Conservation (phyloP, 2,888 invertebrate genomes). For the Lepidocyrtoides sp. region DNA sequence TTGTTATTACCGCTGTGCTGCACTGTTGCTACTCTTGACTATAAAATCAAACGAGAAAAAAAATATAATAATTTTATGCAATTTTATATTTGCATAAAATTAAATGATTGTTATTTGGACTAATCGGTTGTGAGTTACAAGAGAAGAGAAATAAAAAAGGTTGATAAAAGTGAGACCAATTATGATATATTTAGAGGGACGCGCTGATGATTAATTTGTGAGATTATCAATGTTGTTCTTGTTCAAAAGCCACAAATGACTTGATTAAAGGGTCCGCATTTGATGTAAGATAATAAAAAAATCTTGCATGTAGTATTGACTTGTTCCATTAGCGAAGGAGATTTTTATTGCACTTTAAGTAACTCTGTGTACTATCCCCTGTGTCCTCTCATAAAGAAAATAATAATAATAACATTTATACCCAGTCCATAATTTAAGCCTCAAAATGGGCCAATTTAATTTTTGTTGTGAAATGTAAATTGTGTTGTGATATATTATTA, state of each 20-base stretch:
- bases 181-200: conserved; percentile 52
- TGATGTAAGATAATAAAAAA: background rate
- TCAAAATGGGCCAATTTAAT: conserved; percentile 30
- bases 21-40: background rate
- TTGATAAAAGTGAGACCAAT: conserved; percentile 47
- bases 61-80: conserved; percentile 24
- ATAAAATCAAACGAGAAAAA: too few species aligned
- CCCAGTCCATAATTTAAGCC: conserved; percentile 57
- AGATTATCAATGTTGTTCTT: conserved; percentile 50
- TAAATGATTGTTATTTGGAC: conserved; percentile 42
- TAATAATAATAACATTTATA: background rate
- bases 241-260: conserved; percentile 56
- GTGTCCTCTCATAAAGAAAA: background rate
- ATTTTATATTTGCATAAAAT: conserved; percentile 36
- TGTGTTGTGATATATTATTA: conserved; percentile 28
- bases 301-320: background rate
- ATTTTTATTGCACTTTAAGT: conserved; percentile 56
- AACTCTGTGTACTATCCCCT: too few species aligned
- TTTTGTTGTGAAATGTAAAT: conserved; percentile 59
- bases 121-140: conserved; percentile 36
- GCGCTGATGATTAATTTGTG: conserved; percentile 15
- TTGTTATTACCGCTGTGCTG: background rate
- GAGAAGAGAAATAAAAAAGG: conserved; percentile 2
- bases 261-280: conserved; percentile 47
- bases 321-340: conserved; percentile 14